Evolutionary conservation across 2,797 vertebrate genomes (phyloP), one percentile per base, ranked within the genome.

Genomic region (Schizopygopsis pylzovi): DNA sequence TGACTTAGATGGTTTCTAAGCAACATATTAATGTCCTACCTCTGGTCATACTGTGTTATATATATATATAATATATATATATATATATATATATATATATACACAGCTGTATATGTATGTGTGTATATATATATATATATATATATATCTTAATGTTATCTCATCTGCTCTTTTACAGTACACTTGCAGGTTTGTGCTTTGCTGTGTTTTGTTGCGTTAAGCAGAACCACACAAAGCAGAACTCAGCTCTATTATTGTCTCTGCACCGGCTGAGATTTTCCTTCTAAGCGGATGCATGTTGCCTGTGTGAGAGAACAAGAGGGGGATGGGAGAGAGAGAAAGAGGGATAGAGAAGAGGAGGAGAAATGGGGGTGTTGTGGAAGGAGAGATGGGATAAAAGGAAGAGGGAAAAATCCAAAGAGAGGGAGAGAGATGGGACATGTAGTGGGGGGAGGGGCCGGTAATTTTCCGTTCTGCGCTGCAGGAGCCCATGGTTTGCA

Each of bases 381-480:
- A 87, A 79, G 90, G 89, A 88, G 83, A 87, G 88, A 85, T 90
- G 86, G 84, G 88, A 85, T 89, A 83, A 86, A 61, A 63, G 78
- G 70, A 87, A 52, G 88, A 90, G 91, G 88, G 92, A 93, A 88
- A 91, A 88, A 91, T 86, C 87, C 75, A 87, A 86, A 85, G 80
- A 56, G 79, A 54, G 77, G 28, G 67, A 56, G 41, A 20, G 39
- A 67, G 56, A 81, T 56, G 49, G 49, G 75, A 39, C 67, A 18
- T 67, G 45, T 22, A 54, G 41, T 84, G 93, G 94, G 94, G 94
- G 94, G 93, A 91, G 95, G 93, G 93, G 87, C 28, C 86, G 89
- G 95, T 96, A 95, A 92, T 95, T 96, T 95, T 95, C 95, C 95
- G 89, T 92, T 93, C 84, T 89, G 90, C 72, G 89, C 92, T 93